Conservation (phyloP, 1,140 invertebrate genomes). For the Leptopilina boulardi region DNA sequence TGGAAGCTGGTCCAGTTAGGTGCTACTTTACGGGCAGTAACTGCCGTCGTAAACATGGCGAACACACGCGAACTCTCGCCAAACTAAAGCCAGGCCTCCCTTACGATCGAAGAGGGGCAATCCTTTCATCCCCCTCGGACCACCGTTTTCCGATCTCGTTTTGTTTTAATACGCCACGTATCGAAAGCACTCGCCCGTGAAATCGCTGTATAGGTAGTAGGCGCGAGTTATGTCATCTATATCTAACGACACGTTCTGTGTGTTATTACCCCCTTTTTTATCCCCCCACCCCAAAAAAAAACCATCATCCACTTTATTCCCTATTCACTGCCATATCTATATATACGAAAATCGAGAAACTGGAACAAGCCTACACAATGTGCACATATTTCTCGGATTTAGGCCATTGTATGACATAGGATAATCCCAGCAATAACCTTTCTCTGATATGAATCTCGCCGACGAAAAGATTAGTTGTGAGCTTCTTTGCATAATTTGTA, state of each 20-base stretch:
- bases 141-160: constrained; percentile 46
- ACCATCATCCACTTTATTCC: constrained; percentile 27
- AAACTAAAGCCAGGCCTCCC: constrained; percentile 34
- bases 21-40: constrained; percentile 64
- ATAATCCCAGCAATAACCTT: constrained; percentile 15
- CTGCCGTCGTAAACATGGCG: constrained; percentile 60
- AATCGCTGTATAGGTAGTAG: constrained; percentile 19
- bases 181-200: neutral
- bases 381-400: constrained; percentile 12
- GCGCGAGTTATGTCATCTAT: constrained; percentile 18
- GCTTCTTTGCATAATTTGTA: neutral
- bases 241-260: constrained; percentile 1
- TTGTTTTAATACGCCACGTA: constrained; percentile 38
- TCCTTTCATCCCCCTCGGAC: constrained; percentile 33
- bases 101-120: constrained; percentile 48
- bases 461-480: neutral
- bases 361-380: constrained; percentile 3
- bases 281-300: too few relatives aligned
- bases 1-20: constrained; percentile 60
- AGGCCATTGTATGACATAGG: constrained; percentile 18
- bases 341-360: constrained; percentile 4
- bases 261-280: neutral
- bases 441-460: neutral
- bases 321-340: neutral
- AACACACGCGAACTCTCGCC: constrained; percentile 45